Conservation (phyloP, 2,797 vertebrate species). For the Bovichtus variegatus region DNA sequence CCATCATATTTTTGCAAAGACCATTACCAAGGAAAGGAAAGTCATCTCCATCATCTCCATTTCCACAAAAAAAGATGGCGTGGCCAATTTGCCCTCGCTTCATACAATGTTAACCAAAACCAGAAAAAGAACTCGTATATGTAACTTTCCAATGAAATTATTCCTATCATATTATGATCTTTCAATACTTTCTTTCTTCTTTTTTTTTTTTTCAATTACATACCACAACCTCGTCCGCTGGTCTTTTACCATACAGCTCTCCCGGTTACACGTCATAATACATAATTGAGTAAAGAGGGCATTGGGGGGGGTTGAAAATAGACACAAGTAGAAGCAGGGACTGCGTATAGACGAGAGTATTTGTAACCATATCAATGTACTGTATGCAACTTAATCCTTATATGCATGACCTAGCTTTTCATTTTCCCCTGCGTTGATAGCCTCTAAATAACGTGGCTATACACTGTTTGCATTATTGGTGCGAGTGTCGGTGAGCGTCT, state of each 20-base stretch:
- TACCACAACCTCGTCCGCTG: neutral
- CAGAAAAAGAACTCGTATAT: neutral
- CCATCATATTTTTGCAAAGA: neutral
- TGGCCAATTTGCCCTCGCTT: neutral
- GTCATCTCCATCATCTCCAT: neutral
- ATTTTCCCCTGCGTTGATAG: conserved; percentile 18
- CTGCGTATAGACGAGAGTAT: conserved; percentile 9
- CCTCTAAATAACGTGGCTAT: conserved; percentile 32
- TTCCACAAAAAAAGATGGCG: neutral
- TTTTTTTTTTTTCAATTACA: neutral
- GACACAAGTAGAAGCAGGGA: conserved; percentile 7
- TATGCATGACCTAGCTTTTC: conserved; percentile 63
- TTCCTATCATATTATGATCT: neutral
- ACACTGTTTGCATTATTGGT: conserved; percentile 57
- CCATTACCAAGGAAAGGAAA: neutral
- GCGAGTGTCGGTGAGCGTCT: conserved; percentile 8
- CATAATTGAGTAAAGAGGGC: conserved; percentile 1
- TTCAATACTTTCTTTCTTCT: neutral
- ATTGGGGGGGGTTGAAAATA: neutral
- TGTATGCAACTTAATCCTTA: conserved; percentile 44
- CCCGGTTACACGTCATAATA: conserved; percentile 1
- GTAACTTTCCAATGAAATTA: neutral
- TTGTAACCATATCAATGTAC: conserved; percentile 31
- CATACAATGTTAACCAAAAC: neutral
- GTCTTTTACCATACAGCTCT: neutral